These are phyloP conservation scores for Cyclina sinensis DNA, from an alignment of 1,140 invertebrate species.

Conservation along the genomic window DNA sequence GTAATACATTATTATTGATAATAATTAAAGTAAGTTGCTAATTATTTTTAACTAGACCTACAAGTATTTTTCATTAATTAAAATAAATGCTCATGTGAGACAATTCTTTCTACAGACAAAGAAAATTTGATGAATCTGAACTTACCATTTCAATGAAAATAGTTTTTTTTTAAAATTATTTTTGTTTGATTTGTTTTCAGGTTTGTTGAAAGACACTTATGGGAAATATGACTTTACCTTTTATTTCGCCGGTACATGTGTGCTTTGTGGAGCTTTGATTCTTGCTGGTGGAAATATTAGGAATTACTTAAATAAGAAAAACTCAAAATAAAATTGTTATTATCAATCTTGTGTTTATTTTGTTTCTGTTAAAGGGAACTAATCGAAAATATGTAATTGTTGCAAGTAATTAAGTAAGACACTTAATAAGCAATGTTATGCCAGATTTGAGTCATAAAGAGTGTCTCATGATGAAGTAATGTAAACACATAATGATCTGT, in stretches of 20 bases:
- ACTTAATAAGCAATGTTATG: too few species aligned
- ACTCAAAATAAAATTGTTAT: not conserved
- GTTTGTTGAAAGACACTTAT: constrained; percentile 41
- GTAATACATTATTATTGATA: too few species aligned
- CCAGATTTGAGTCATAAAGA: too few species aligned
- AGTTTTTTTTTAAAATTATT: not conserved
- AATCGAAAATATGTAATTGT: too few species aligned
- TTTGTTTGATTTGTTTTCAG: constrained; percentile 21
- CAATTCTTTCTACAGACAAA: not conserved
- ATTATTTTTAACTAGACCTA: too few species aligned
- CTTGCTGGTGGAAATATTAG: constrained; percentile 48
- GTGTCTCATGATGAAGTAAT: too few species aligned
- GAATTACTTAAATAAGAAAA: constrained; percentile 34
- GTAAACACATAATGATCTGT: too few species aligned
- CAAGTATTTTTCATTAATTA: not conserved
- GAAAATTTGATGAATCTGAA: not conserved
- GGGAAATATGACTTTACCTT: constrained; percentile 49
- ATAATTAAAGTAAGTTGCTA: too few species aligned
- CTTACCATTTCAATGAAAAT: not conserved
- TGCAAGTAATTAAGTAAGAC: too few species aligned
- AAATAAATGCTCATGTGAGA: not conserved
- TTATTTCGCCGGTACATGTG: constrained; percentile 29
- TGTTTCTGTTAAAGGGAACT: too few species aligned
- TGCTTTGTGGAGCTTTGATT: constrained; percentile 23
- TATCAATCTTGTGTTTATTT: too few species aligned